These are phyloP conservation scores for Galbula dea DNA, from an alignment of 2,113 vertebrate genomes.

Conservation along the genomic window DNA sequence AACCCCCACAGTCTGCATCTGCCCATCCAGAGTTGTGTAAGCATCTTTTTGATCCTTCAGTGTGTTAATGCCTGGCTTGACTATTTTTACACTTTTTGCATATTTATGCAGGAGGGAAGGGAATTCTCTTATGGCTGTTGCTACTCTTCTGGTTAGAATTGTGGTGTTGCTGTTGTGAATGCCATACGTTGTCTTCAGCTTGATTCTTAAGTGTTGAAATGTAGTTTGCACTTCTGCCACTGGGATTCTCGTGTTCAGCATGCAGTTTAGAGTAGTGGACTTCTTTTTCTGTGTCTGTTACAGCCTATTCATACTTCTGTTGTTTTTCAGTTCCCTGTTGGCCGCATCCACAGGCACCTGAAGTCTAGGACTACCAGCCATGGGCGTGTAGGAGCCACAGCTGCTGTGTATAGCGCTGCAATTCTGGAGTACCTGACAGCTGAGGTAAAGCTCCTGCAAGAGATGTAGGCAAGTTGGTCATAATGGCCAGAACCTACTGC, in stretches of 20 bases:
- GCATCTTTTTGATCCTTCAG: neutral
- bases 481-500: neutral
- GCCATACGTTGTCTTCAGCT: neutral
- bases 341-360: slow-evolving; percentile 94
- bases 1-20: fast-evolving
- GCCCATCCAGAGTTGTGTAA: fast-evolving
- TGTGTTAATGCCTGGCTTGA: neutral
- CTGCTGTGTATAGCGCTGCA: slow-evolving; percentile 94
- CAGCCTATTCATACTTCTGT: fast-evolving
- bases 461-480: neutral
- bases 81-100: neutral
- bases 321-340: slow-evolving; percentile 88
- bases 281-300: fast-evolving
- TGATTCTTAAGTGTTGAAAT: neutral
- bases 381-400: slow-evolving; percentile 93
- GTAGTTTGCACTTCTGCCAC: neutral
- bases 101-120: neutral
- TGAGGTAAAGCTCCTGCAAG: slow-evolving; percentile 77
- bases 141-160: neutral
- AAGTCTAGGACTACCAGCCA: slow-evolving; percentile 97
- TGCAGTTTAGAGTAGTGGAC: no score
- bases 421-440: slow-evolving; percentile 96
- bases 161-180: neutral
- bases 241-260: neutral
- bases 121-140: neutral